These are phyloP conservation scores for Tipula vernalis DNA, from an alignment of 2,888 invertebrate species.

Conservation along the genomic window DNA sequence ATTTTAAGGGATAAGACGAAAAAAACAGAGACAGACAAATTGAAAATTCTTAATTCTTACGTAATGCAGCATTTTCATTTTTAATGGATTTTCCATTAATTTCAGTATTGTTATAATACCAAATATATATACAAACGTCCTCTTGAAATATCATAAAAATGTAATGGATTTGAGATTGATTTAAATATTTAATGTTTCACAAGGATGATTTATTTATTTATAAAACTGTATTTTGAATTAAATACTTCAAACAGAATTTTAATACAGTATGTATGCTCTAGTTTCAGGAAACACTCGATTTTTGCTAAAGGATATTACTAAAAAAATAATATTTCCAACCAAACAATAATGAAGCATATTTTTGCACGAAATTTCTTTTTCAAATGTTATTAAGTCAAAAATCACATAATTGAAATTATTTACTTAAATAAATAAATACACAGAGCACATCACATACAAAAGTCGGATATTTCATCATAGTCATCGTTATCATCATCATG, in stretches of 20 bases:
- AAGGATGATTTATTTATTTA: neutral
- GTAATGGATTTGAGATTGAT: neutral
- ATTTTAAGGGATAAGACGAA: neutral
- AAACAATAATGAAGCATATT: too few relatives aligned
- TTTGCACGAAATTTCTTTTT: neutral
- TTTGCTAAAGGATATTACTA: too few relatives aligned
- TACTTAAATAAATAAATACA: neutral
- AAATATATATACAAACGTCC: neutral
- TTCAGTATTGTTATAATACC: neutral
- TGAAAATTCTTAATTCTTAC: neutral
- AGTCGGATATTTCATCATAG: neutral
- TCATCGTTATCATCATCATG: neutral
- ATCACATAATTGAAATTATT: neutral
- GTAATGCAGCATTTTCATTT: neutral
- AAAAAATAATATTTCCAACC: too few relatives aligned
- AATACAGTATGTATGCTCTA: neutral
- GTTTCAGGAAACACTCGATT: too few relatives aligned
- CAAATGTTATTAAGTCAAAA: neutral
- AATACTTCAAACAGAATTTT: neutral
- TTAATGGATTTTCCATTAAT: neutral
- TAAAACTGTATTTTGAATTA: neutral
- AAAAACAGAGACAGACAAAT: neutral
- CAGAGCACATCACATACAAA: neutral
- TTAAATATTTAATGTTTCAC: neutral
- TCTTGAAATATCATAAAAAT: neutral